Evolutionary conservation across 2,888 invertebrate species (phyloP).

Genomic region (Venustoraphidia nigricollis): DNA sequence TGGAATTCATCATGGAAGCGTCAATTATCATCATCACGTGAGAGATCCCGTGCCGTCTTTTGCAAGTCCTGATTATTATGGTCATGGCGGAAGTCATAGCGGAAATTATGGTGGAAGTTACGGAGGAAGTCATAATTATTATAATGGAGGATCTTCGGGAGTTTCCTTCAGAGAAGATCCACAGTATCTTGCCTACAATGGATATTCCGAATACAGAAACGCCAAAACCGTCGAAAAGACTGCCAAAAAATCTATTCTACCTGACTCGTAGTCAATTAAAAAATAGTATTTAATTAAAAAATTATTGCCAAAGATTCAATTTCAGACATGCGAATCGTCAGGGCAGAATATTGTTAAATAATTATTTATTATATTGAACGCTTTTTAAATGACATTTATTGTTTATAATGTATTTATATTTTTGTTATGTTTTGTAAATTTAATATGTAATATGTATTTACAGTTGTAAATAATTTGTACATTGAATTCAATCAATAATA

Average conservation of each 20-base stretch:
- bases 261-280: slow-evolving; percentile 21
- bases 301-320: too few species aligned
- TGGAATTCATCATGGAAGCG: slow-evolving; percentile 42
- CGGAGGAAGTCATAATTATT: slow-evolving; percentile 18
- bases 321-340: too few species aligned
- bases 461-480: too few species aligned
- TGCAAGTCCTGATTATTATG: slow-evolving; percentile 16
- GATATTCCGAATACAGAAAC: slow-evolving; percentile 47
- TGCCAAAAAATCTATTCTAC: slow-evolving; percentile 27
- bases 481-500: too few species aligned
- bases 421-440: too few species aligned
- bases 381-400: too few species aligned
- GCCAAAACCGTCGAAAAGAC: slow-evolving; percentile 33
- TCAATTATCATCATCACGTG: slow-evolving; percentile 25
- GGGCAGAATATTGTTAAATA: too few species aligned
- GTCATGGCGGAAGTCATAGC: slow-evolving; percentile 31
- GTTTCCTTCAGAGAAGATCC: slow-evolving; percentile 47
- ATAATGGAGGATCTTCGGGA: slow-evolving; percentile 26
- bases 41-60: slow-evolving; percentile 25
- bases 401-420: too few species aligned
- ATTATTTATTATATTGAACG: too few species aligned
- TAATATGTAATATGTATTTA: too few species aligned
- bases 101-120: slow-evolving; percentile 32
- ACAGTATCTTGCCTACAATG: slow-evolving; percentile 51
- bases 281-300: too few species aligned